Evolutionary conservation across 2,797 vertebrate species (phyloP).

Genomic region (Dermochelys coriacea): DNA sequence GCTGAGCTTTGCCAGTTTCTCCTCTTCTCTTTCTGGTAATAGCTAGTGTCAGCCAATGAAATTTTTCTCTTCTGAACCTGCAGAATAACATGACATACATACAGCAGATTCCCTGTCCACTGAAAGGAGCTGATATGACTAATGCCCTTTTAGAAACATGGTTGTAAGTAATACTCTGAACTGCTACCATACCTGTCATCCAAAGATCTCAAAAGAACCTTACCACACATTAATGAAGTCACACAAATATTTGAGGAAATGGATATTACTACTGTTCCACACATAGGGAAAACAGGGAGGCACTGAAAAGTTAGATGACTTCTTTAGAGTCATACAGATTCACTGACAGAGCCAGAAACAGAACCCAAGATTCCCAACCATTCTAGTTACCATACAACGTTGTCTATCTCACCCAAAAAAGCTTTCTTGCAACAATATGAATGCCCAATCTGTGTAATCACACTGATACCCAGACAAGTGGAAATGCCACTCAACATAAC

Average conservation of each 20-base stretch:
- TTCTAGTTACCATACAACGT: not conserved
- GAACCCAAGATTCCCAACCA: not conserved
- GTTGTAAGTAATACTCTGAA: not conserved
- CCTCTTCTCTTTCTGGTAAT: not conserved
- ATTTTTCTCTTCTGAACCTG: not conserved
- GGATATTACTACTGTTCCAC: not conserved
- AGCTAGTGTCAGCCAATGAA: not conserved
- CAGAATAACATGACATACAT: not conserved
- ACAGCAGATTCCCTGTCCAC: rapidly evolving
- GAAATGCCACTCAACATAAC: not conserved
- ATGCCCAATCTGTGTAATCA: not conserved
- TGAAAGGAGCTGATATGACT: not conserved
- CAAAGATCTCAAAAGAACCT: not conserved
- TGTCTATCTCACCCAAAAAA: not conserved
- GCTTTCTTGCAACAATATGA: rapidly evolving
- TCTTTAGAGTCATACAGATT: not conserved
- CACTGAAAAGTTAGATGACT: not conserved
- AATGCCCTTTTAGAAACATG: not conserved
- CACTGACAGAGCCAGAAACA: not conserved
- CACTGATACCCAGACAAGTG: not conserved
- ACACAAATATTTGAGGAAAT: not conserved
- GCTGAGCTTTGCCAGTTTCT: not conserved
- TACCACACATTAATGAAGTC: not conserved
- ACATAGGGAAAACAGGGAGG: not conserved
- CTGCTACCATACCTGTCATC: not conserved